Evolutionary conservation across 30 jellyfish, hydroid and myxozoan genomes (phyloP).

Genomic region (Aurelia sp.): DNA sequence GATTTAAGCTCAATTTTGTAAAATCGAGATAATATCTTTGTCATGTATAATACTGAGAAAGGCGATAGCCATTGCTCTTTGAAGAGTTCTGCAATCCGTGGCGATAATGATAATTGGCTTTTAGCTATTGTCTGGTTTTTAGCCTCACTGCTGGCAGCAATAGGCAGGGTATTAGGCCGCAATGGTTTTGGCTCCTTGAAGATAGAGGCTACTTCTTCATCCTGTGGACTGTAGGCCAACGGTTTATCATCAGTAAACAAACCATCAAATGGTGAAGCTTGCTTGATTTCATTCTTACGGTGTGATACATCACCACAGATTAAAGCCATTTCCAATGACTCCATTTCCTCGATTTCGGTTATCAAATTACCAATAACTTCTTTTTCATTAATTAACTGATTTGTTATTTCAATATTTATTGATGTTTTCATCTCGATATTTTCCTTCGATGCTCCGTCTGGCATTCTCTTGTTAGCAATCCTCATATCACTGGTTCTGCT

Average conservation of each 20-base stretch:
- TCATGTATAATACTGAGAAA: conserved; percentile 61
- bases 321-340: conserved; percentile 45
- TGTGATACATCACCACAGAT: background rate
- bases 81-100: conserved; percentile 53
- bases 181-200: conserved; percentile 28
- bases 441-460: conserved; percentile 21
- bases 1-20: conserved; percentile 16
- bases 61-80: conserved; percentile 80
- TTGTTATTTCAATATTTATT: conserved; percentile 2
- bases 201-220: background rate
- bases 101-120: conserved; percentile 1
- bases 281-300: background rate
- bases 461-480: background rate
- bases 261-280: conserved; percentile 21
- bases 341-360: conserved; percentile 17
- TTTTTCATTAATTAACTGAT: conserved; percentile 5
- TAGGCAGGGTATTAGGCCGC: conserved; percentile 19
- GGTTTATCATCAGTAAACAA: conserved; percentile 45
- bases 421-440: conserved; percentile 32
- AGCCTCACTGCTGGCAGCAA: background rate
- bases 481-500: background rate
- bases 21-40: conserved; percentile 39
- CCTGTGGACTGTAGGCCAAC: conserved; percentile 11
- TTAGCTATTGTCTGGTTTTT: background rate
- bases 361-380: background rate